phyloP scores from a whole-genome alignment of 2,888 invertebrate genomes.

The Hartigia nigra region DNA sequence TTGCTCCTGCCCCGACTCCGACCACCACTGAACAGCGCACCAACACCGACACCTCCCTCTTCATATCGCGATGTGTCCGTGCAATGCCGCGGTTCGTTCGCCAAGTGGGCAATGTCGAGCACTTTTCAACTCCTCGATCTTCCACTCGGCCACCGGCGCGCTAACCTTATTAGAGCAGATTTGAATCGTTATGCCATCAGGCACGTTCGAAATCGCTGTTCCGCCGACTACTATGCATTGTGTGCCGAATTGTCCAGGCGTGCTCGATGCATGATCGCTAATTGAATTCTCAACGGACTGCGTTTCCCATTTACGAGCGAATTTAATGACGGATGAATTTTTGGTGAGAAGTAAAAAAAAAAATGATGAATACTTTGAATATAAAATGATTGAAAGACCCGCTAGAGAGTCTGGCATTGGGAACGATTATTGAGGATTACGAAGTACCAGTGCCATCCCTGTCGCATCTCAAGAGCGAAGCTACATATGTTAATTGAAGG shows the following conservation, averaged over 20 bases:
- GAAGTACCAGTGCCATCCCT: background rate
- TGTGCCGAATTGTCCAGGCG: background rate
- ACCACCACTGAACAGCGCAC: slow-evolving; percentile 9
- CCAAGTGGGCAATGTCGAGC: slow-evolving; percentile 38
- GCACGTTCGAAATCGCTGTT: background rate
- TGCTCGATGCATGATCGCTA: background rate
- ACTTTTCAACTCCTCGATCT: slow-evolving; percentile 35
- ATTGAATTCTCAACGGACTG: background rate
- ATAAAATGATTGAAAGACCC: background rate
- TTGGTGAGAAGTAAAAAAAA: background rate
- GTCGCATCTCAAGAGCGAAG: background rate
- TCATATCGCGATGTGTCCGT: background rate
- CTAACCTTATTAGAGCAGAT: slow-evolving; percentile 58
- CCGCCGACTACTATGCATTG: background rate
- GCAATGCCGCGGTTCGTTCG: slow-evolving; percentile 13
- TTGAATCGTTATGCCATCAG: slow-evolving; percentile 45
- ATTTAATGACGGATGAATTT: background rate
- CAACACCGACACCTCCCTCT: background rate
- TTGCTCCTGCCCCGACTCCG: slow-evolving; percentile 20
- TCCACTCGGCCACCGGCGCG: slow-evolving; percentile 22
- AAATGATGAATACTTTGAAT: background rate
- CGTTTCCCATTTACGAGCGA: background rate
- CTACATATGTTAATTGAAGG: background rate
- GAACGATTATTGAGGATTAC: background rate
- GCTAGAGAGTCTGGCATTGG: background rate